Evolutionary conservation across 2,888 invertebrate species (phyloP).

Genomic region (Leistus spinibarbis): DNA sequence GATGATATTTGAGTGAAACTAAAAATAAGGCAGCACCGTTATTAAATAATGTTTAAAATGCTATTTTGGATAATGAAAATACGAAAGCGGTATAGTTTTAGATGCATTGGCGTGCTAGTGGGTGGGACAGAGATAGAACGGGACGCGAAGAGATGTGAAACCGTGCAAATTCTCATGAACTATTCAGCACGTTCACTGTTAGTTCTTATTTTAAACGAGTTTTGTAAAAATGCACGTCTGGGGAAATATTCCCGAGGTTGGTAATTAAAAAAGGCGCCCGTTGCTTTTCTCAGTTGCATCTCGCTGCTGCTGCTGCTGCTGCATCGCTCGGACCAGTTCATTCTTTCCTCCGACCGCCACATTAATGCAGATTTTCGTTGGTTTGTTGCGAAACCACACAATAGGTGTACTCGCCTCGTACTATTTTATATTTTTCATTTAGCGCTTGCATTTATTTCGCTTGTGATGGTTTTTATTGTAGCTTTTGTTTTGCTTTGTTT

Average conservation of each 20-base stretch:
- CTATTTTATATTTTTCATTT: slow-evolving; percentile 49
- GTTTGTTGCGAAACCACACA: slow-evolving; percentile 36
- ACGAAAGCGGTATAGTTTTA: background rate
- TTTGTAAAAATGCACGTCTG: slow-evolving; percentile 53
- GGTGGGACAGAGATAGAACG: too few species aligned
- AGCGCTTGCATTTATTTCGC: slow-evolving; percentile 43
- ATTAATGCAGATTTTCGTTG: slow-evolving; percentile 11
- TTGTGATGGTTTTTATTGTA: too few species aligned
- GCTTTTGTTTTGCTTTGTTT: background rate
- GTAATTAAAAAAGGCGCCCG: slow-evolving; percentile 52
- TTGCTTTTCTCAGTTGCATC: slow-evolving; percentile 42
- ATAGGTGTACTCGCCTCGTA: slow-evolving; percentile 22
- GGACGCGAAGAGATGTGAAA: background rate
- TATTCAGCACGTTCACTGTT: slow-evolving; percentile 49
- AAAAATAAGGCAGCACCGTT: too few species aligned
- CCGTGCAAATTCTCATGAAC: slow-evolving; percentile 45
- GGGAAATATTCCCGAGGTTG: slow-evolving; percentile 50
- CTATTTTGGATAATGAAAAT: slow-evolving; percentile 2
- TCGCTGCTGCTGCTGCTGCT: slow-evolving; percentile 28
- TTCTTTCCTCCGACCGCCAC: background rate
- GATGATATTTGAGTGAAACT: too few species aligned
- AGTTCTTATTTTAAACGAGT: slow-evolving; percentile 54
- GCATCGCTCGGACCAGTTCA: slow-evolving; percentile 2
- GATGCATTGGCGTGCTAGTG: too few species aligned
- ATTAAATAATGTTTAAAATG: background rate